Evolutionary conservation across 2,888 invertebrate genomes (phyloP), one percentile per base, ranked within the genome.

Genomic region (Koerneria pararmatus): DNA sequence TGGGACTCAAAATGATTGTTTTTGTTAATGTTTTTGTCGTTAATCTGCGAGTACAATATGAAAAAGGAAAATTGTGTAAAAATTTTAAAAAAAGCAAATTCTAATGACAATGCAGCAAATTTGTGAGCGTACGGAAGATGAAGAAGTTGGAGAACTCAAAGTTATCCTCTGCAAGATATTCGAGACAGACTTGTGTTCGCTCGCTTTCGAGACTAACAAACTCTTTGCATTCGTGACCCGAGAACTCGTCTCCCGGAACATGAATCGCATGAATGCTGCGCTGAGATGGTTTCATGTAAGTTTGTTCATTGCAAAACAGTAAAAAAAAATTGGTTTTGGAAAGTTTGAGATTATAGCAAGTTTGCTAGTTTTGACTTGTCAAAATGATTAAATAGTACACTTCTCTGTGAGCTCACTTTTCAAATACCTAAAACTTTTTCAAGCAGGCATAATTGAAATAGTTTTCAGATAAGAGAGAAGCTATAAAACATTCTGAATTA

Each of bases 191-290:
- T 91, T 95, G 88, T 92, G 91, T 71, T 93, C 95, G 60, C 86
- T 95, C 48, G 94, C 95, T 2, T 92, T 97, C 82, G 92, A 93
- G 80, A 90, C 92, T n/a, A 89, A 90, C 75, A 91, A 92, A 80
- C 90, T 97, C 88, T 98, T 95, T 85, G 90, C 91, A 82, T 98
- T 98, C 84, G 91, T 97, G 46, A 89, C 90, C 0, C 89, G 90
- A 65, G 88, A 93, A 62, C 94, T 95, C 71, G 77, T 78, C 62
- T 82, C 84, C 56, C 80, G 82, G 22, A 80, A 83, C 65, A 83
- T 84, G 29, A 80, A 83, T 57, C 85, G 86, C 8, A 85, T 86
- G 77, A 84, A 85, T 71, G 85, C 86, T 69, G 85, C 85, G 2
- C 75, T 87, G 31, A 84, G 85, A 65, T 87, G 86, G 87, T 78